Evolutionary conservation across 1,140 invertebrate species (phyloP), one percentile per base, ranked within the genome.

Genomic region (Platyura marginata): DNA sequence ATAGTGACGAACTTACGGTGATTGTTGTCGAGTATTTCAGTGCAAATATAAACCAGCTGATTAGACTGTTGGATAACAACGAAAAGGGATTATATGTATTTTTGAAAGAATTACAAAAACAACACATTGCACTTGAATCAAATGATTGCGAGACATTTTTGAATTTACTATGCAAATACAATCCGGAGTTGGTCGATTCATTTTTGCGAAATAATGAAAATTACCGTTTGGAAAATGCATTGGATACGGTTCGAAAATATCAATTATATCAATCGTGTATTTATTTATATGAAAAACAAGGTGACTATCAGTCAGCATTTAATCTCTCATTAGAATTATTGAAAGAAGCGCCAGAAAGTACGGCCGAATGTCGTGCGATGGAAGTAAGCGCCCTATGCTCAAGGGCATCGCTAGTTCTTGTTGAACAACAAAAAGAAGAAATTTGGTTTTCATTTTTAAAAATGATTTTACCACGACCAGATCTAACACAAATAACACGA

Each of bases 121-220:
- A 68, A 33, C 59, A 69, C 45, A 45, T 64, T 1, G 59, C 69
- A 41, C 50, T 80, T 21, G 65, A 69, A 11, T 52, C 66, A 2
- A 51, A 58, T 32, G 58, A 75, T 19, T 58, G 73, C 15, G 76
- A 81, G 52, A 62, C 61, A 44, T 74, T 79, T 52, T 66, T 87
- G 37, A 67, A 74, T 40, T 61, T 86, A 3, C 71, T 84, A 65
- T 84, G 80, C 51, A 60, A 70, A 46, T 61, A 73, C 53, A 66
- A 75, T 39, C 64, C 71, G 2, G 53, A 61, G 21, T 44, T 21
- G 10, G 52, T 59, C 45, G 49, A 47, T 40, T 49, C 51, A 34
- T 59, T 59, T 55, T 52, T 59, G 11, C 54, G 29, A 36, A 48
- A 34, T 35, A 54, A 44, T 43, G 43, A 35, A 0, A 46, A 48